A percentile compares a stretch with the other conserved stretches of the same genome.
These are phyloP conservation scores for Falco columbarius DNA, from an alignment of 2,797 vertebrate genomes.

Conservation along the genomic window DNA sequence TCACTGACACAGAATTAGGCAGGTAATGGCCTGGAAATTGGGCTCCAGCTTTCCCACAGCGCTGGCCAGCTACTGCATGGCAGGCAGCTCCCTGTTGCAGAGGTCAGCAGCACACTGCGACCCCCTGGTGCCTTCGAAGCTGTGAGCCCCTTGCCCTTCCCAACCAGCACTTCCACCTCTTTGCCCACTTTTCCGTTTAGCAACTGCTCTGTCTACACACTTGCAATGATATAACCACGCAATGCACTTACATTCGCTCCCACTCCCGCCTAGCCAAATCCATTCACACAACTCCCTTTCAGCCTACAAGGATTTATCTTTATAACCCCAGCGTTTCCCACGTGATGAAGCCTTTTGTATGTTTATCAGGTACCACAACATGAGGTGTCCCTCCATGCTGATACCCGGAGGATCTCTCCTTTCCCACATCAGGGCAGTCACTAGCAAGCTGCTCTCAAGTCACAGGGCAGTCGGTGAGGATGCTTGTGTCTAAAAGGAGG, in stretches of 20 bases:
- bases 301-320: background rate
- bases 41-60: background rate
- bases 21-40: background rate
- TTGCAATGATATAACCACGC: background rate
- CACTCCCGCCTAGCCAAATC: background rate
- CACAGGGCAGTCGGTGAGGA: background rate
- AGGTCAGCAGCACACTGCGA: background rate
- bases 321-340: background rate
- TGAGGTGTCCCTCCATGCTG: background rate
- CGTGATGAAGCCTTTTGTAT: background rate
- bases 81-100: background rate
- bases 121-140: background rate
- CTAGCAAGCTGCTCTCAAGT: background rate
- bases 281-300: background rate
- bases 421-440: background rate
- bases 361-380: background rate
- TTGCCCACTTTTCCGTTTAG: background rate
- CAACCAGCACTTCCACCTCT: background rate
- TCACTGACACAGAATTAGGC: background rate
- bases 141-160: background rate
- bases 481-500: background rate
- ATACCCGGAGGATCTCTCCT: background rate
- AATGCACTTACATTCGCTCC: background rate
- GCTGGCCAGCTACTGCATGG: fast-evolving
- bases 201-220: background rate